Base-by-base conservation (phyloP, 1,140 invertebrate species). In the Dufourea novaeangliae region DNA sequence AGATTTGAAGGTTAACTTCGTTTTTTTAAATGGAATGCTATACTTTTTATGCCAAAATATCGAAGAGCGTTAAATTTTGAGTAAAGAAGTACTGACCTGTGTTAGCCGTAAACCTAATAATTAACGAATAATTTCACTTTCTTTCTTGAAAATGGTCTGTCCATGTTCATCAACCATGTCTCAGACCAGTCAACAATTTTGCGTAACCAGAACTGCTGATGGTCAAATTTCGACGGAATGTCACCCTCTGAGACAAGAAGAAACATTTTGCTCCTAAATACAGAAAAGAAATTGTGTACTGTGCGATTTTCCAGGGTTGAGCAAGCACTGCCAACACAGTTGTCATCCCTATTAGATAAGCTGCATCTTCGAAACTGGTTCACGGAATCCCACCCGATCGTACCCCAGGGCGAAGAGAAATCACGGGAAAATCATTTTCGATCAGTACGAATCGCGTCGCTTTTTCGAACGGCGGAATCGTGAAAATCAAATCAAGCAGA, bases 401-500 rank as follows among this genome's bases (percentile, higher is more conserved):
- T n/a, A n/a, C n/a, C n/a, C n/a, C n/a, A n/a, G 8, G 7, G 5
- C 17, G 46, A 72, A 50, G n/a, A n/a, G 39, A 29, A 66, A 41
- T 72, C 79, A 12, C 54, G 20, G 44, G 52, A 17, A 73, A 41
- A 62, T 66, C 0, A 56, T 66, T 56, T 12, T 5, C 32, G 10
- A 54, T 64, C 11, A 34, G 14, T 20, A 11, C 54, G 56, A 25
- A 46, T 10, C 8, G 44, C 29, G 57, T 14, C 41, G 32, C 29
- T 14, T 20, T 54, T 27, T 25, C 20, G 0, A 37, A 1, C 27
- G 22, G 32, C 8, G 8, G 10, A 2, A 50, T 17, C 52, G 20
- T 27, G 54, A 5, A 12, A 37, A 68, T 68, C 63, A 59, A 69
- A 76, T 69, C 54, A 50, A 29, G 52, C 27, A n/a, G 37, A 68